Evolutionary conservation across 2,888 invertebrate species (phyloP).

Genomic region (Resseliella maxima): DNA sequence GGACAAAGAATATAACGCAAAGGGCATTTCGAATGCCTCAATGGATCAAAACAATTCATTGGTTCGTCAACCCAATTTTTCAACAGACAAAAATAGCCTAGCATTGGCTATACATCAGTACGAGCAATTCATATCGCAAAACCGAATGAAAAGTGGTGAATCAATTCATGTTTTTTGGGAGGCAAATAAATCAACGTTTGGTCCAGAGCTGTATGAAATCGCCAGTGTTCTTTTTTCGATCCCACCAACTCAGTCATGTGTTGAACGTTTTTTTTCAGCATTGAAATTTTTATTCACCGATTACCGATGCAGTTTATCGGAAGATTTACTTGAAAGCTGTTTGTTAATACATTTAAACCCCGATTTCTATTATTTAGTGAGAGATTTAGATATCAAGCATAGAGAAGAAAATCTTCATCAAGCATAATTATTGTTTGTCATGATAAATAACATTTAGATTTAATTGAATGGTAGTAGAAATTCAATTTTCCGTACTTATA

Average conservation of each 20-base stretch:
- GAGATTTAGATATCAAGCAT: too few relatives aligned
- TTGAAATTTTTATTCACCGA: neutral
- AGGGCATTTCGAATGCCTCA: neutral
- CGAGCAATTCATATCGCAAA: neutral
- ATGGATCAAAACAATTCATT: neutral
- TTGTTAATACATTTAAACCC: neutral
- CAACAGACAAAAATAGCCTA: neutral
- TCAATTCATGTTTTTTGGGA: neutral
- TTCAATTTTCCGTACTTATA: too few relatives aligned
- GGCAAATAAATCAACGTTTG: neutral
- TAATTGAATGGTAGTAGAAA: too few relatives aligned
- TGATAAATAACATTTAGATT: too few relatives aligned
- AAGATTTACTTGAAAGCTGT: neutral
- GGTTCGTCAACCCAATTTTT: neutral
- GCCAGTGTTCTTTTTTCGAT: neutral
- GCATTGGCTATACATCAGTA: neutral
- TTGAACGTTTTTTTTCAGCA: neutral
- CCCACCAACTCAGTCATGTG: neutral
- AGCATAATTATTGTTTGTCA: too few relatives aligned
- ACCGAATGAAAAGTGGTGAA: neutral
- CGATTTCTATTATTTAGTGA: neutral
- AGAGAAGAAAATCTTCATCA: too few relatives aligned
- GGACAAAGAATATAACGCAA: neutral
- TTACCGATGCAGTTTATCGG: neutral
- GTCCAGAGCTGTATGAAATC: neutral